Conservation (phyloP, 2,113 vertebrate genomes). For the Eurypyga helias region DNA sequence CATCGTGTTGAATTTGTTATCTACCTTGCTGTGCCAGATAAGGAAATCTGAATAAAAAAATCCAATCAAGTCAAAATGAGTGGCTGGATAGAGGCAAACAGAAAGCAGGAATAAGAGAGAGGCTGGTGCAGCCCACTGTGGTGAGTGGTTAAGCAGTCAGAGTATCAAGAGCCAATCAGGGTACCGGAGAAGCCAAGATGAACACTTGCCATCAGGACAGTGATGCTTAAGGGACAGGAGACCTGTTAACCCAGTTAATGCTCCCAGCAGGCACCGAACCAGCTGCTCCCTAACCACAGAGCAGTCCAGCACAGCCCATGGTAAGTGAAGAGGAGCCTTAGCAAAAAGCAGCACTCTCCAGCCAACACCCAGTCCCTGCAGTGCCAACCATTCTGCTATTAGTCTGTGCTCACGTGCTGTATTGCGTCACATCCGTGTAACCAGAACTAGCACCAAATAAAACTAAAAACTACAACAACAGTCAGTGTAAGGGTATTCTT, state of each 20-base stretch:
- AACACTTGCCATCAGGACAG: background rate
- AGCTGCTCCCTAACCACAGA: background rate
- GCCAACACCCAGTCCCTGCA: background rate
- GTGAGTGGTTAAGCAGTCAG: background rate
- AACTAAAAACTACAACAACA: background rate
- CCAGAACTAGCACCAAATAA: background rate
- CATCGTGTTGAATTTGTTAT: background rate
- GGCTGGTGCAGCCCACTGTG: background rate
- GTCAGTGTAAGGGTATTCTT: background rate
- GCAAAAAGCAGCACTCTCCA: rapidly evolving
- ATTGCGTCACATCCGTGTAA: rapidly evolving
- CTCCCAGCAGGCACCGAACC: background rate
- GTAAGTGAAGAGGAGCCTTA: background rate
- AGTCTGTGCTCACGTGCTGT: rapidly evolving
- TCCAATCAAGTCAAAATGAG: background rate
- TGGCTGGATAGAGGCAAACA: background rate
- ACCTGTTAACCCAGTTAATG: background rate
- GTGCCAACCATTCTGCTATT: background rate
- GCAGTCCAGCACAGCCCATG: rapidly evolving
- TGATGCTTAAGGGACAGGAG: background rate
- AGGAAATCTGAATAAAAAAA: background rate
- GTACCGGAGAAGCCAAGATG: background rate
- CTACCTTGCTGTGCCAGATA: background rate
- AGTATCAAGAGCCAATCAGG: background rate
- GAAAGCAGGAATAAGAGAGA: background rate